Evolutionary conservation across 2,797 vertebrate genomes (phyloP).

Genomic region (Siniperca obscura): DNA sequence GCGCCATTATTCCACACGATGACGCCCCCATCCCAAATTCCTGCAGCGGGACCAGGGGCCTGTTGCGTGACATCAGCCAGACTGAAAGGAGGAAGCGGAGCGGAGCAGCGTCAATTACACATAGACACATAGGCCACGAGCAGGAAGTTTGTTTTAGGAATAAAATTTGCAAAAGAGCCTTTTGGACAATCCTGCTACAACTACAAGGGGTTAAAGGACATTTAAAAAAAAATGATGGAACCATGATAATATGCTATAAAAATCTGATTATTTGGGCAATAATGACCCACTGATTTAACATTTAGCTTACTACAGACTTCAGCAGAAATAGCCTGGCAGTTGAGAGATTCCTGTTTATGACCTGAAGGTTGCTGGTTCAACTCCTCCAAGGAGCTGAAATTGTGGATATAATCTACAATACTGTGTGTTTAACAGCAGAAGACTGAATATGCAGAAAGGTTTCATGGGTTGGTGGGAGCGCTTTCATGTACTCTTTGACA

Average conservation of each 20-base stretch:
- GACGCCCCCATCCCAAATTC: conserved; percentile 58
- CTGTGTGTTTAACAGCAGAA: not conserved
- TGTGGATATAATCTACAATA: not conserved
- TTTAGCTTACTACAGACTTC: not conserved
- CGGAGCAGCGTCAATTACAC: conserved; percentile 37
- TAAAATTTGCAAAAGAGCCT: conserved; percentile 11
- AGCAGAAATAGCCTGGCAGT: not conserved
- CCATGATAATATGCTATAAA: not conserved
- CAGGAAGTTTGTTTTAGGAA: conserved; percentile 50
- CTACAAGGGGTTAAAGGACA: not conserved
- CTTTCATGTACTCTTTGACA: conserved; percentile 47
- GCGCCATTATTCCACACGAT: conserved; percentile 54
- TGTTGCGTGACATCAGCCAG: conserved; percentile 79
- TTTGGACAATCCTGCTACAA: not conserved
- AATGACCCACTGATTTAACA: not conserved
- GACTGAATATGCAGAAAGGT: conserved; percentile 6
- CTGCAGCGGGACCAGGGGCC: conserved; percentile 35
- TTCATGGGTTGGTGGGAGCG: not conserved
- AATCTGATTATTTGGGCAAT: not conserved
- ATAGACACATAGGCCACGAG: not conserved
- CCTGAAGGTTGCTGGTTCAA: not conserved
- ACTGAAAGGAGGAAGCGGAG: conserved; percentile 71
- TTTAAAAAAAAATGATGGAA: not conserved
- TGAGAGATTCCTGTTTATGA: not conserved
- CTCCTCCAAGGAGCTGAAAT: not conserved